These are phyloP conservation scores for Chrysomela aeneicollis DNA, from an alignment of 2,888 invertebrate genomes.

Conservation along the genomic window DNA sequence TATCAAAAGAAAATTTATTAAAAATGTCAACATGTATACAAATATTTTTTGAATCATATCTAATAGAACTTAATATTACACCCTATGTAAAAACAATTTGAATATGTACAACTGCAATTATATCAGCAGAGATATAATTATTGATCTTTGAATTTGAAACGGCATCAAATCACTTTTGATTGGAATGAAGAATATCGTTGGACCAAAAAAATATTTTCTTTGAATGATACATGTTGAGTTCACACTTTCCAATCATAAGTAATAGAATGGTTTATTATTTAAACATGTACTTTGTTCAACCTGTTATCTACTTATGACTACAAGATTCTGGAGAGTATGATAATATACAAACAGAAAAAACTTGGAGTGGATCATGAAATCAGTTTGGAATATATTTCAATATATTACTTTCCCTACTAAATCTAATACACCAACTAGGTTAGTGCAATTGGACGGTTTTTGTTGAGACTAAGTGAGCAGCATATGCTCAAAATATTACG, in stretches of 20 bases:
- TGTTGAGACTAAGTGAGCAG: constrained; percentile 54
- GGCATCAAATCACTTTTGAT: neutral
- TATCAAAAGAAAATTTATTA: constrained; percentile 47
- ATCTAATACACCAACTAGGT: constrained; percentile 51
- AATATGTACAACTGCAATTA: constrained; percentile 32
- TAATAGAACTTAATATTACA: constrained; percentile 3
- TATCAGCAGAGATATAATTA: constrained; percentile 15
- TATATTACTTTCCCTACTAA: constrained; percentile 45
- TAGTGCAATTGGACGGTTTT: constrained; percentile 57
- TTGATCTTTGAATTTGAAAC: constrained; percentile 2
- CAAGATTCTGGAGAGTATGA: neutral
- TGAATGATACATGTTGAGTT: neutral
- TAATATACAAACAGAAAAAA: constrained; percentile 27
- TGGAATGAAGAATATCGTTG: neutral
- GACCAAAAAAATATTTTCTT: neutral
- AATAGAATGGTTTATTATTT: neutral
- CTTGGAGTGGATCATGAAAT: constrained; percentile 17
- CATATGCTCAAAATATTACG: constrained; percentile 15
- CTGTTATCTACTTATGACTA: neutral
- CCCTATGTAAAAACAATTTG: constrained; percentile 23
- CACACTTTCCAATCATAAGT: neutral
- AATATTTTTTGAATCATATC: constrained; percentile 45
- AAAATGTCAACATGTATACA: constrained; percentile 56
- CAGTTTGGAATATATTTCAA: constrained; percentile 22
- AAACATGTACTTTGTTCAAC: neutral